Conservation (phyloP, 2,888 invertebrate species). For the Conops quadrifasciatus region DNA sequence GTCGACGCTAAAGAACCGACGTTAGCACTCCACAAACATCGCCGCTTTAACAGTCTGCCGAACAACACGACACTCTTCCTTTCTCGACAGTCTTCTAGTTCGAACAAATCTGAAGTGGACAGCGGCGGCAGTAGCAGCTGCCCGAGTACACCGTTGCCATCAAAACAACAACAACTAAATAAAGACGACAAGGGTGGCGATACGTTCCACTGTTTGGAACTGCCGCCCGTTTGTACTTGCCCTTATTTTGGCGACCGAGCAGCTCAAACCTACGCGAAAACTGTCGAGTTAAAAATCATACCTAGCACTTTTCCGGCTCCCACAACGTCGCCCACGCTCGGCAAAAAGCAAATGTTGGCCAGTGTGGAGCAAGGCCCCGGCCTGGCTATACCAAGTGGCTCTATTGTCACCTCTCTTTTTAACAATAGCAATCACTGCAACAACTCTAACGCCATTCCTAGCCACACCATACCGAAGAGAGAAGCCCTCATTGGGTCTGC, state of each 20-base stretch:
- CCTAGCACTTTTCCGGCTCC: conserved; percentile 43
- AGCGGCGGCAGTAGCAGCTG: conserved; percentile 4
- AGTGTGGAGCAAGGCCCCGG: not conserved
- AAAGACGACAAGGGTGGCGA: conserved; percentile 44
- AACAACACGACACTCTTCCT: conserved; percentile 52
- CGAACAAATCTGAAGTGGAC: conserved; percentile 23
- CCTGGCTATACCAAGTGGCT: not conserved
- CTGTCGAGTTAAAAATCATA: conserved; percentile 68
- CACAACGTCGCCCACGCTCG: conserved; percentile 55
- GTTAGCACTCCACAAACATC: conserved; percentile 48
- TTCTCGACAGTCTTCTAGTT: conserved; percentile 42
- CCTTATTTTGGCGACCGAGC: conserved; percentile 81
- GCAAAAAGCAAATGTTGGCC: conserved; percentile 48
- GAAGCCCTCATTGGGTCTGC: not conserved
- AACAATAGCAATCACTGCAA: conserved; percentile 65
- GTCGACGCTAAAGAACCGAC: conserved; percentile 42
- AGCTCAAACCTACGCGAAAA: conserved; percentile 64
- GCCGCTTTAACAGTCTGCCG: conserved; percentile 61
- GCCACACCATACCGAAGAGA: not conserved
- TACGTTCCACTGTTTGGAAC: conserved; percentile 61
- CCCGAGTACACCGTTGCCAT: conserved; percentile 31
- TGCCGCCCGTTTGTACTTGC: conserved; percentile 82
- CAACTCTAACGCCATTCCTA: conserved; percentile 56
- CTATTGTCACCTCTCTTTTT: conserved; percentile 19
- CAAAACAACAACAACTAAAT: not conserved